phyloP scores from a whole-genome alignment of 2,797 vertebrate genomes.

The Betta splendens region DNA sequence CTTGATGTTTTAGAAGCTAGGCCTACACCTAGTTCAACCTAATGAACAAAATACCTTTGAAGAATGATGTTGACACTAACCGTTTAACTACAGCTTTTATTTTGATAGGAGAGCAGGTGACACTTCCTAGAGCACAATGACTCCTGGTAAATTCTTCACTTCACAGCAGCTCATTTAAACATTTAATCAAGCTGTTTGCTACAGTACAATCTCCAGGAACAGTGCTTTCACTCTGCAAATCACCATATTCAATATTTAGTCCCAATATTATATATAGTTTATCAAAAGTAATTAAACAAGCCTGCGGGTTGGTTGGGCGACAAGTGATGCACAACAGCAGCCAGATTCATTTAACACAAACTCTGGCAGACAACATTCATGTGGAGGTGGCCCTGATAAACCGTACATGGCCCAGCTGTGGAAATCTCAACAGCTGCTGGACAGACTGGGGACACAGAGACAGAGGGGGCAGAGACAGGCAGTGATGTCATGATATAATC shows the following conservation, averaged over 20 bases:
- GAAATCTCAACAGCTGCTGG: slow-evolving; percentile 15
- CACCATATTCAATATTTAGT: slow-evolving; percentile 6
- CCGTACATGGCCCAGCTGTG: neutral
- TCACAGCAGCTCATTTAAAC: slow-evolving; percentile 7
- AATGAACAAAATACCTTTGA: slow-evolving; percentile 9
- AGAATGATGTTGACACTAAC: neutral
- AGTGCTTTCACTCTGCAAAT: slow-evolving; percentile 25
- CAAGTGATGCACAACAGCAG: slow-evolving; percentile 20
- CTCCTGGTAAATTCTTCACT: slow-evolving; percentile 23
- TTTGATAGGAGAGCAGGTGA: slow-evolving; percentile 28
- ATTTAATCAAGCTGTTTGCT: neutral
- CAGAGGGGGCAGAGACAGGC: slow-evolving; percentile 47
- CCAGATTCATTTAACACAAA: slow-evolving; percentile 2
- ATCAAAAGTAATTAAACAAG: neutral
- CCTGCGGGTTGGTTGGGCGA: slow-evolving; percentile 1
- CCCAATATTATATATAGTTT: too few species aligned
- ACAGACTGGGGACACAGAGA: slow-evolving; percentile 28
- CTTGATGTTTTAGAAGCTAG: neutral
- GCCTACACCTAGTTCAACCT: neutral
- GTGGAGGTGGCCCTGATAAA: slow-evolving; percentile 19
- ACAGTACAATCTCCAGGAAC: neutral
- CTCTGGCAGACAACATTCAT: slow-evolving; percentile 13
- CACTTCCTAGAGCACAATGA: slow-evolving; percentile 46
- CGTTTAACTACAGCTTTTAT: slow-evolving; percentile 7
- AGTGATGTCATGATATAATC: slow-evolving; percentile 63